Evolutionary conservation across 2,888 invertebrate species (phyloP).

Genomic region (Amphipoea oculea): DNA sequence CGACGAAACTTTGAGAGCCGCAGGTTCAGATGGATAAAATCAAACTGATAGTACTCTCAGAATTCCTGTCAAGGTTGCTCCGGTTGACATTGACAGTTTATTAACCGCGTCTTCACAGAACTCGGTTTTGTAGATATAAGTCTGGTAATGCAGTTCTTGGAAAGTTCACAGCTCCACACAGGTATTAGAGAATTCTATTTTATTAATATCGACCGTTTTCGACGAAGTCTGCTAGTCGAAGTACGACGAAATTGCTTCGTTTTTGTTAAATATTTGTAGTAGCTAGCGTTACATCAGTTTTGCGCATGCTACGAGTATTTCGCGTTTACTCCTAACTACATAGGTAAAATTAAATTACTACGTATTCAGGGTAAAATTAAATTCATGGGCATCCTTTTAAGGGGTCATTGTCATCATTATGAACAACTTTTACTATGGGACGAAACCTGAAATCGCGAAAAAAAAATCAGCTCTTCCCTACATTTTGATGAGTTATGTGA

Average conservation of each 20-base stretch:
- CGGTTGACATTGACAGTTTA: constrained; percentile 69
- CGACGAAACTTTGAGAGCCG: constrained; percentile 52
- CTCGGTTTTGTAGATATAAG: constrained; percentile 44
- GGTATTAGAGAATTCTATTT: constrained; percentile 12
- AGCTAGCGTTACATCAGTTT: not conserved
- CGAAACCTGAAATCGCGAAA: too few species aligned
- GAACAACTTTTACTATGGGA: too few species aligned
- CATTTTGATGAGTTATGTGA: too few species aligned
- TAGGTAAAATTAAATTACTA: too few species aligned
- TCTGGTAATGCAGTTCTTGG: constrained; percentile 54
- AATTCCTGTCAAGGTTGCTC: constrained; percentile 69
- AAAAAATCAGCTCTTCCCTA: too few species aligned
- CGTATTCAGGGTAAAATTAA: too few species aligned
- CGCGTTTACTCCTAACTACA: too few species aligned
- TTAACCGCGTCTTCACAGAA: constrained; percentile 71
- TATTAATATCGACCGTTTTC: constrained; percentile 22
- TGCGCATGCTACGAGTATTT: too few species aligned
- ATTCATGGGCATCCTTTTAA: too few species aligned
- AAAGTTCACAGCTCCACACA: constrained; percentile 42
- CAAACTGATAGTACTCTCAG: constrained; percentile 63
- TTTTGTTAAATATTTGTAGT: not conserved
- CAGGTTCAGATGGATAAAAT: constrained; percentile 48
- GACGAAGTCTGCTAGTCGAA: constrained; percentile 8
- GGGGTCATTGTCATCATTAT: too few species aligned
- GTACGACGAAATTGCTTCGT: not conserved